These are phyloP conservation scores for Procavia capensis DNA, from an alignment of 2,113 vertebrate species.

Conservation along the genomic window DNA sequence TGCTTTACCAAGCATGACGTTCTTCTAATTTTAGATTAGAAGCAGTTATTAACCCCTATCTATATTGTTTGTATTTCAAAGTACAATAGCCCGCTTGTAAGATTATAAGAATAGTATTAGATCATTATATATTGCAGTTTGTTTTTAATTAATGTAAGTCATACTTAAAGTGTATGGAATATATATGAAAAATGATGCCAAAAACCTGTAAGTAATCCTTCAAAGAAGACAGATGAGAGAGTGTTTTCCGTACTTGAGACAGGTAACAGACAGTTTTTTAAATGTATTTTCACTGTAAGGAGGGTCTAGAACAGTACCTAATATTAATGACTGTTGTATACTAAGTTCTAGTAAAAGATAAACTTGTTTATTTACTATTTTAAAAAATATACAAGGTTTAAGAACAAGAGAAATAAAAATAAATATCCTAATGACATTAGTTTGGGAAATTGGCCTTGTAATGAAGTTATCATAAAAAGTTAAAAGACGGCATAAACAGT, in stretches of 20 bases:
- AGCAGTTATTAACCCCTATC: not conserved
- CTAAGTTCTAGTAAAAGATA: not conserved
- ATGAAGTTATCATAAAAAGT: constrained; percentile 10
- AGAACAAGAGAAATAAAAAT: not conserved
- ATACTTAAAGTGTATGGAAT: not conserved
- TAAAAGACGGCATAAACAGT: not conserved
- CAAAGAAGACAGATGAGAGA: not conserved
- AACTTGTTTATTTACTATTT: not conserved
- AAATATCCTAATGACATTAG: not conserved
- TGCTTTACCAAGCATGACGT: no score
- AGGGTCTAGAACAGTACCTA: not conserved
- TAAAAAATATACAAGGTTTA: not conserved
- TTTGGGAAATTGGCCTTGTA: not conserved
- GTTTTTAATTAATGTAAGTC: constrained; percentile 39
- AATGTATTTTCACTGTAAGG: not conserved
- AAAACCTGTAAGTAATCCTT: not conserved
- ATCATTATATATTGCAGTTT: not conserved
- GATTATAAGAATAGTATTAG: not conserved
- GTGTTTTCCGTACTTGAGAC: not conserved
- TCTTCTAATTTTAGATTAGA: not conserved
- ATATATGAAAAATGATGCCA: not conserved
- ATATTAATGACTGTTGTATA: not conserved
- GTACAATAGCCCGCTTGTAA: not conserved
- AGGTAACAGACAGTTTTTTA: not conserved
- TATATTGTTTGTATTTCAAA: not conserved